Evolutionary conservation across 2,888 invertebrate species (phyloP), one percentile per base, ranked within the genome.

Genomic region (Polymixis lichenea): DNA sequence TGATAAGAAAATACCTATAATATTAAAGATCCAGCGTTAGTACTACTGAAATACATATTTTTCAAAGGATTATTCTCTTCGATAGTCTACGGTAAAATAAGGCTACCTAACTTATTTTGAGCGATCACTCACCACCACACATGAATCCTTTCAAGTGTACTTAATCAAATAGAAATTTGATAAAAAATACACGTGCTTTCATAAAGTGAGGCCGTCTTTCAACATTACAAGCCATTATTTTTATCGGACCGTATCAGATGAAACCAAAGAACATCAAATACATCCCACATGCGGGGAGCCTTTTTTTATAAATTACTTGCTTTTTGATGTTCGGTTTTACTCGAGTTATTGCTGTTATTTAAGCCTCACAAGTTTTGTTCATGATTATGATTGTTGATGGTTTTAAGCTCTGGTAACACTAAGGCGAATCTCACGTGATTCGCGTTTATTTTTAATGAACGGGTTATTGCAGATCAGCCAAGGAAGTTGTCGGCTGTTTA

Each of bases 241-340:
- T 83, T 82, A 82, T 80, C 80, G 62, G 72, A 58, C 56, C 66
- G 38, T 79, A 83, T 72, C 76, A 72, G 72, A 83, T 80, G 69
- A 80, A 80, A 83, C 72, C 75, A 80, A 72, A 62, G 69, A 76
- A 76, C 80, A 72, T 83, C 71, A 83, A 83, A 79, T 69, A 70
- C 51, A 49, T 7, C 70, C 51, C 60, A 58, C 22, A 75, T 72
- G 65, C 49, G 38, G 25, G 28, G 19, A 62, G 46, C 25, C 5
- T 66, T 72, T 69, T n/a, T 72, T 83, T 61, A 71, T 72, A 75
- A 25, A 65, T 72, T 58, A 66, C 22, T 72, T 75, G 61, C 43
- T 56, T 74, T 78, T 79, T 72, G 64, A 68, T 70, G 61, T 11
- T 56, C 60, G 32, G 66, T 78, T 38, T 55, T 19, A 56, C 58